Conservation (phyloP, 2,113 vertebrate genomes). For the Sinocyclocheilus grahami region DNA sequence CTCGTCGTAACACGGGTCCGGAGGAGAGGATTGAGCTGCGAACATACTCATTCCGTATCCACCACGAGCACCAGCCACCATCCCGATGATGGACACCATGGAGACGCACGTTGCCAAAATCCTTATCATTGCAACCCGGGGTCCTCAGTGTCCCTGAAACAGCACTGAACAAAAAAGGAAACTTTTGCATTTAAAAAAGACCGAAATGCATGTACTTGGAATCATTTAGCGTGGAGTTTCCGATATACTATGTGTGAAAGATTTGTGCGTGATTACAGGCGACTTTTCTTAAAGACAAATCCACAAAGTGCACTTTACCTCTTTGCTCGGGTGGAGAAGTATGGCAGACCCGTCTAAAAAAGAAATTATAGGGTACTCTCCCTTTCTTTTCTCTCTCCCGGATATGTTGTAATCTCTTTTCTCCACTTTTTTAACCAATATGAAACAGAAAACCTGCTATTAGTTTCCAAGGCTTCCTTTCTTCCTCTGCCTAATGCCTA, state of each 20-base stretch:
- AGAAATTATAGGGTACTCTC: conserved; percentile 60
- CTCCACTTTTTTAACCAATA: conserved; percentile 35
- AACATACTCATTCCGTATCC: conserved; percentile 89
- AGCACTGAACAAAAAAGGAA: conserved; percentile 58
- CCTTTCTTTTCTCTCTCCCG: conserved; percentile 54
- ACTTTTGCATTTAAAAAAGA: neutral
- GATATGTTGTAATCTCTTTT: conserved; percentile 58
- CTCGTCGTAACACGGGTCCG: conserved; percentile 97
- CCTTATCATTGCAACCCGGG: conserved; percentile 73
- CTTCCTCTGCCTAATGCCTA: conserved; percentile 44
- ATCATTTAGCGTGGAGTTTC: neutral
- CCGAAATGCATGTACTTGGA: neutral
- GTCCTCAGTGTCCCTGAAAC: conserved; percentile 56
- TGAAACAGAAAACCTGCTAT: conserved; percentile 60
- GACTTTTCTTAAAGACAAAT: conserved; percentile 58
- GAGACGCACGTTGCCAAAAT: conserved; percentile 81
- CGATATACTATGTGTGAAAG: neutral
- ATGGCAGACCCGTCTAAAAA: conserved; percentile 53
- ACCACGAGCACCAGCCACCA: conserved; percentile 76
- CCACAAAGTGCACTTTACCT: conserved; percentile 66
- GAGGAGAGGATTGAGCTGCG: conserved; percentile 90
- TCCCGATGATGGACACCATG: conserved; percentile 80
- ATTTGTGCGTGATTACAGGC: conserved; percentile 21
- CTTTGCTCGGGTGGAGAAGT: conserved; percentile 64
- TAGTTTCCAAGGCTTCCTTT: conserved; percentile 65